Evolutionary conservation across 2,888 invertebrate genomes (phyloP), one percentile per base, ranked within the genome.

Genomic region (Cryptocephalus moraei): DNA sequence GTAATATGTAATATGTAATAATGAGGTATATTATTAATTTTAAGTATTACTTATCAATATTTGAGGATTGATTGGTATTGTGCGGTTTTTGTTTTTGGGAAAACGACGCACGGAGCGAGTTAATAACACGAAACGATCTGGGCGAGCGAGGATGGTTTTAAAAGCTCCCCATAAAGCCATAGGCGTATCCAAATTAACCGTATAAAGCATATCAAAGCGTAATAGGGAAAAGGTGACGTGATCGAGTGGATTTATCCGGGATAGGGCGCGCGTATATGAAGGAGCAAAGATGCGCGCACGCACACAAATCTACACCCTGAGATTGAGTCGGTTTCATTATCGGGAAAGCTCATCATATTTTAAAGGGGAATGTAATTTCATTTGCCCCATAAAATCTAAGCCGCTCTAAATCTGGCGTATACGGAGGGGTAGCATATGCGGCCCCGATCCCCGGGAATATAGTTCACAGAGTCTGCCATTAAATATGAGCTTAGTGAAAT

Each of bases 401-500:
- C 69, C 62, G 68, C 67, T 67, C 68, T 68, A 70, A 71, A 71
- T 71, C 71, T 69, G 66, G 63, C 58, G 60, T 58, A 22, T 22
- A 58, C 59, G 62, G 65, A 66, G 64, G 63, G 67, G 62, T 63
- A 65, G 68, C 67, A 69, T 68, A 68, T 68, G 68, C 67, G 68
- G 36, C 36, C 66, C 63, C 64, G 63, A 65, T 62, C 62, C 61
- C 56, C 56, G 60, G 59, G 65, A 65, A 68, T 68, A 69, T 69
- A 69, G 69, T 67, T 67, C 69, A 67, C 66, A 66, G 69, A 67
- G 66, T 60, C 55, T 56, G 68, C 70, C 71, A 70, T 71, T 71
- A 70, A 71, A 71, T 71, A 71, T 71, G 71, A 71, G 70, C 71
- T 71, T 70, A 71, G 69, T 68, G 71, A 71, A 71, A 71, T 71